Conservation (phyloP, 2,888 invertebrate species). For the Diachrysia chrysitis region DNA sequence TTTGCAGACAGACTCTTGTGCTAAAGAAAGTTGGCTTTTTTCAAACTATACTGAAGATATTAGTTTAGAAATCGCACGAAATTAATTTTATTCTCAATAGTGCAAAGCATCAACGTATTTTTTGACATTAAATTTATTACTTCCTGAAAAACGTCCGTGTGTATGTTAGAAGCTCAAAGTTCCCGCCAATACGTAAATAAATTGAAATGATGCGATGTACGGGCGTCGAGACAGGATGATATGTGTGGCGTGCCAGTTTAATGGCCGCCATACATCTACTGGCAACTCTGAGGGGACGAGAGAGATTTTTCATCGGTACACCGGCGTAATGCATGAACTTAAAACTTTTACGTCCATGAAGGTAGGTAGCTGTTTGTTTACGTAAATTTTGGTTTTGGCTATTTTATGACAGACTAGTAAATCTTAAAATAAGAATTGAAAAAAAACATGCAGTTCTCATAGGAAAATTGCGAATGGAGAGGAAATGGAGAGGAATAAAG, state of each 20-base stretch:
- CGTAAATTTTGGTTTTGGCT: not conserved
- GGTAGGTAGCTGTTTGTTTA: conserved; percentile 2
- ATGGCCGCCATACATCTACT: conserved; percentile 58
- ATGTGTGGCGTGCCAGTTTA: conserved; percentile 63
- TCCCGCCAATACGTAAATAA: conserved; percentile 55
- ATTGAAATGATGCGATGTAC: conserved; percentile 60
- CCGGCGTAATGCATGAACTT: conserved; percentile 53
- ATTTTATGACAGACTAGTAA: not conserved
- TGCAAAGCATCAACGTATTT: not conserved
- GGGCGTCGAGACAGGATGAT: conserved; percentile 56
- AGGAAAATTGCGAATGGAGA: too few species aligned
- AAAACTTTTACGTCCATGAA: conserved; percentile 41
- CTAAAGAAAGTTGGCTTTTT: too few species aligned
- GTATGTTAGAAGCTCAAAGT: conserved; percentile 34
- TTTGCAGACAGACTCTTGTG: too few species aligned
- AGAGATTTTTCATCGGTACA: conserved; percentile 60
- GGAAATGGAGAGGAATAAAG: too few species aligned
- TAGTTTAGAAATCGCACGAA: not conserved
- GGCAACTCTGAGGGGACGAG: conserved; percentile 50
- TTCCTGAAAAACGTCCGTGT: not conserved
- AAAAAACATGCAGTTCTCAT: not conserved
- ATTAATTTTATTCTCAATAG: not conserved
- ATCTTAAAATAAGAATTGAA: not conserved
- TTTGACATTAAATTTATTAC: not conserved
- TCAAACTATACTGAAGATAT: not conserved